Percentiles rank a stretch among this genome's conserved stretches.
Evolutionary conservation across 2,797 vertebrate genomes (phyloP).

Genomic region (Thalassophryne amazonica): DNA sequence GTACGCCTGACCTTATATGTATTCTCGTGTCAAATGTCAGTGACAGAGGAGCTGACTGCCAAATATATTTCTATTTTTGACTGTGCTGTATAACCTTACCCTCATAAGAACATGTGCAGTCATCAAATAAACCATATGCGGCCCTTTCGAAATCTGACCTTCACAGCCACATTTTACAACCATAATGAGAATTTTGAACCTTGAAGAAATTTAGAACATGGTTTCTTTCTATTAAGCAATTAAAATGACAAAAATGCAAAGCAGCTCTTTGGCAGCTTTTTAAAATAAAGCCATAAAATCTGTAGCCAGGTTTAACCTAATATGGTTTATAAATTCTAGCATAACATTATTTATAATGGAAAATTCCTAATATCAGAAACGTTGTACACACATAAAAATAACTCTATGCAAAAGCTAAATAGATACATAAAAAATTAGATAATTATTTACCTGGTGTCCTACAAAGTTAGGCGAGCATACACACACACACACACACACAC

Average conservation of each 20-base stretch:
- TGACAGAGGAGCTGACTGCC: slow-evolving; percentile 14
- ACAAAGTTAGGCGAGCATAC: no score
- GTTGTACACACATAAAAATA: no score
- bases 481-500: no score
- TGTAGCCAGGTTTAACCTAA: no score
- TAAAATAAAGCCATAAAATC: neutral
- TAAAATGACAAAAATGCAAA: no score
- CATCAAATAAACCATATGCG: slow-evolving; percentile 33
- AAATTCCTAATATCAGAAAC: no score
- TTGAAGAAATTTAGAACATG: neutral
- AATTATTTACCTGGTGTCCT: no score
- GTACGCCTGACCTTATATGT: slow-evolving; percentile 1
- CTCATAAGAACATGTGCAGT: slow-evolving; percentile 18
- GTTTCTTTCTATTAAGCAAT: slow-evolving; percentile 19
- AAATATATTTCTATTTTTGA: slow-evolving; percentile 45
- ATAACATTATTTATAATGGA: no score
- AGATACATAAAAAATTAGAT: no score
- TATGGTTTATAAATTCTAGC: no score
- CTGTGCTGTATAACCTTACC: slow-evolving; percentile 5
- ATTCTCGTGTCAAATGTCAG: slow-evolving; percentile 4
- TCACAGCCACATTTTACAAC: slow-evolving; percentile 8
- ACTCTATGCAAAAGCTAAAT: no score
- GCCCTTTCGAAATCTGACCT: slow-evolving; percentile 25
- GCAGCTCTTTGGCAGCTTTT: no score
- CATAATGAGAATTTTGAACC: neutral